Evolutionary conservation across 2,888 invertebrate species (phyloP), one percentile per base, ranked within the genome.

Genomic region (Diabrotica balteata): DNA sequence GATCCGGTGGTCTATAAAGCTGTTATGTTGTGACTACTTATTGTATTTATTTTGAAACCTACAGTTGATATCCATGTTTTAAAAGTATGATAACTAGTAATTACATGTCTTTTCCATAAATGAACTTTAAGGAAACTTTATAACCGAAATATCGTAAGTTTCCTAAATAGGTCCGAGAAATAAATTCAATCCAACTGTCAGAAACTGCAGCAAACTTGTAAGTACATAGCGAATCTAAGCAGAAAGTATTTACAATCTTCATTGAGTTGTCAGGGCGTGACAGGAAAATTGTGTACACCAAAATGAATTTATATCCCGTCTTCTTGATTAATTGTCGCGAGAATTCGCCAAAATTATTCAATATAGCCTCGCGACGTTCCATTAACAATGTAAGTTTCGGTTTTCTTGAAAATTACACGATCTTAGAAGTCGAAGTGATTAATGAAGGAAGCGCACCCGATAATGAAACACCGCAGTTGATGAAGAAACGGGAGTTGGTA

Each of bases 351-450:
- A 57, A 57, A 55, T 55, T 44, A 52, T 61, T 66, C 57, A 46
- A 46, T 55, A 50, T 50, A 46, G 58, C 58, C 45, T 32, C 45
- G 47, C 51, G 61, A 66, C 61, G 58, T 66, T 66, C 66, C 61
- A 66, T 66, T 66, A 66, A 66, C 66, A 66, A 61, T 61, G 55
- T 61, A 50, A 53, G 66, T 62, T 51, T 61, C 66, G 54, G 66
- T 57, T 66, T 66, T 50, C 66, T 58, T 57, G 66, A 61, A 61
- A 66, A 61, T 66, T 66, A 66, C 55, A 57, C 55, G 55, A 57
- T 57, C 55, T 66, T 66, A 58, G 61, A 53, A 61, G 57, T 57
- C 61, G 45, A 58, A 58, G 61, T 66, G 61, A 66, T 66, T 66
- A 66, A 66, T 66, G 66, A 61, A 51, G 17, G 44, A 50, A 47